Percentiles rank a stretch among this genome's conserved stretches.
Conservation (phyloP, 2,797 vertebrate species). For the Chiroxiphia lanceolata region DNA sequence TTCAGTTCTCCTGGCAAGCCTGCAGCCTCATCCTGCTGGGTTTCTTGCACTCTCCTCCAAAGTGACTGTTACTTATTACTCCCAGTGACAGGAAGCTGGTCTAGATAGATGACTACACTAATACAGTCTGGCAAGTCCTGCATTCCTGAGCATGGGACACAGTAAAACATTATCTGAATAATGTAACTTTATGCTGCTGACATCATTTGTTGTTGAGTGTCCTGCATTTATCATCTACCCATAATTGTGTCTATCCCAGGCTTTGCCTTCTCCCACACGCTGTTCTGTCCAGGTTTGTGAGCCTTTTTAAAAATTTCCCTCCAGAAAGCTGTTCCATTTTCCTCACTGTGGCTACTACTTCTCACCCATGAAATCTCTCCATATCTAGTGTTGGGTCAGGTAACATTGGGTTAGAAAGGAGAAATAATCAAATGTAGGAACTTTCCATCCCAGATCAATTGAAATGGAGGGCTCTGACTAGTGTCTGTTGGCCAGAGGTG, state of each 20-base stretch:
- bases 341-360: neutral
- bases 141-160: neutral
- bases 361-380: neutral
- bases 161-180: neutral
- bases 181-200: neutral
- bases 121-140: neutral
- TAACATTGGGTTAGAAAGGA: neutral
- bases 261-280: neutral
- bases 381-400: neutral
- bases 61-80: neutral
- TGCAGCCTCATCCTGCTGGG: neutral
- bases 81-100: neutral
- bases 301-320: neutral
- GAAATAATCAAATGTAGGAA: neutral
- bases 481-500: neutral
- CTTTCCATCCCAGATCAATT: neutral
- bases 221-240: neutral
- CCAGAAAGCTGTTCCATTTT: neutral
- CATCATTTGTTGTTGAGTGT: neutral
- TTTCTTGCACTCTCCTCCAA: neutral
- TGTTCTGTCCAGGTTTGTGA: neutral
- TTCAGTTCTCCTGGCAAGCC: neutral
- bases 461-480: neutral
- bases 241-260: neutral
- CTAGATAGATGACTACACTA: neutral